These are phyloP conservation scores for Acleris holmiana DNA, from an alignment of 2,888 invertebrate genomes.

Conservation along the genomic window DNA sequence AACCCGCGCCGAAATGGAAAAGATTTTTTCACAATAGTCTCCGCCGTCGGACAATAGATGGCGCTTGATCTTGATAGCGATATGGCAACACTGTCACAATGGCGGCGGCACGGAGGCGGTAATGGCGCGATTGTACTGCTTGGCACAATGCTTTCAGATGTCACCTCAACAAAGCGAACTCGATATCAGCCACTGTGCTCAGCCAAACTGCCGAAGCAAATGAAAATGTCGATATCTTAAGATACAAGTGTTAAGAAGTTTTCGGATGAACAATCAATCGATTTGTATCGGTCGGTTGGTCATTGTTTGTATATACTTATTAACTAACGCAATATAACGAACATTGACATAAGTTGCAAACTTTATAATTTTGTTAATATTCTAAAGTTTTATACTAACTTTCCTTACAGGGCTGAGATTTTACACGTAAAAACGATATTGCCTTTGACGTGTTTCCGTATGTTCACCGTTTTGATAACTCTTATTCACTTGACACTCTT, in stretches of 20 bases:
- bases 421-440: no score
- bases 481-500: no score
- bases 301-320: no score
- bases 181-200: constrained; percentile 74
- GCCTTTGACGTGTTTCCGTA: no score
- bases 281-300: no score
- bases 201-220: constrained; percentile 67
- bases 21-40: constrained; percentile 71
- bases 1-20: constrained; percentile 56
- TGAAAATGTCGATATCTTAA: constrained; percentile 55
- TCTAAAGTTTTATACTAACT: no score
- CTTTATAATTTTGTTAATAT: no score
- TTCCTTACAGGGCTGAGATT: no score
- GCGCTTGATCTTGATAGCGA: constrained; percentile 83
- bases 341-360: no score
- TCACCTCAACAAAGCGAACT: constrained; percentile 78
- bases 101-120: constrained; percentile 59
- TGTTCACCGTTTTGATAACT: no score
- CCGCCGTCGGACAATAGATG: constrained; percentile 78
- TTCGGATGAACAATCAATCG: neutral
- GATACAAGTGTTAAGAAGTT: constrained; percentile 20
- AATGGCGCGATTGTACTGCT: constrained; percentile 81
- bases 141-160: constrained; percentile 81
- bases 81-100: constrained; percentile 84
- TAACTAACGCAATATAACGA: no score